Conservation (phyloP, 2,113 vertebrate genomes). For the Mustela lutreola region DNA sequence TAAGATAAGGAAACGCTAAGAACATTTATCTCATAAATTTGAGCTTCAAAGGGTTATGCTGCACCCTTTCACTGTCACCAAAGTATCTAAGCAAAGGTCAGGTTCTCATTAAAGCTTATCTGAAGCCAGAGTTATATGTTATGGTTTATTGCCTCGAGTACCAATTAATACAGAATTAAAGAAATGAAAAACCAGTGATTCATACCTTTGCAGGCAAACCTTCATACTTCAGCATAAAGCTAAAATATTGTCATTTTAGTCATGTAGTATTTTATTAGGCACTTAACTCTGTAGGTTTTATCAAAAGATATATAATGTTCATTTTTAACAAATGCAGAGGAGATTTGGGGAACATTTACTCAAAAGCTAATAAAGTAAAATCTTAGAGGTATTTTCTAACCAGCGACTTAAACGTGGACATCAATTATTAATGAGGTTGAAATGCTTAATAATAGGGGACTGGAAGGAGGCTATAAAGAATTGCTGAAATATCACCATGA, state of each 20-base stretch:
- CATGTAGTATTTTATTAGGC: constrained; percentile 88
- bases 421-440: constrained; percentile 87
- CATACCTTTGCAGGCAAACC: constrained; percentile 84
- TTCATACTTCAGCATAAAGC: constrained; percentile 86
- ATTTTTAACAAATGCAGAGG: constrained; percentile 87
- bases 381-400: constrained; percentile 85
- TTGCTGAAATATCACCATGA: constrained; percentile 78
- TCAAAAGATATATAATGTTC: constrained; percentile 88
- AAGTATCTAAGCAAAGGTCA: constrained; percentile 90
- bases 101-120: constrained; percentile 90
- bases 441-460: constrained; percentile 83
- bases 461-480: constrained; percentile 78
- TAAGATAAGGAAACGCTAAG: constrained; percentile 85
- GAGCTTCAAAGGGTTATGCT: constrained; percentile 85
- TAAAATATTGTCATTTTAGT: constrained; percentile 89
- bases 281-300: constrained; percentile 88
- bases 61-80: constrained; percentile 83
- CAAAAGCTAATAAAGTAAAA: constrained; percentile 88
- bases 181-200: constrained; percentile 90
- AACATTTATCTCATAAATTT: constrained; percentile 82
- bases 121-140: constrained; percentile 88
- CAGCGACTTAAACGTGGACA: constrained; percentile 80
- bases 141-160: constrained; percentile 90
- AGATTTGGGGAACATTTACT: constrained; percentile 87
- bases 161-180: constrained; percentile 92